A percentile compares a stretch with the other conserved stretches of the same genome.
These are phyloP conservation scores for Muntiacus reevesi DNA, from an alignment of 2,113 vertebrate species.

Conservation along the genomic window DNA sequence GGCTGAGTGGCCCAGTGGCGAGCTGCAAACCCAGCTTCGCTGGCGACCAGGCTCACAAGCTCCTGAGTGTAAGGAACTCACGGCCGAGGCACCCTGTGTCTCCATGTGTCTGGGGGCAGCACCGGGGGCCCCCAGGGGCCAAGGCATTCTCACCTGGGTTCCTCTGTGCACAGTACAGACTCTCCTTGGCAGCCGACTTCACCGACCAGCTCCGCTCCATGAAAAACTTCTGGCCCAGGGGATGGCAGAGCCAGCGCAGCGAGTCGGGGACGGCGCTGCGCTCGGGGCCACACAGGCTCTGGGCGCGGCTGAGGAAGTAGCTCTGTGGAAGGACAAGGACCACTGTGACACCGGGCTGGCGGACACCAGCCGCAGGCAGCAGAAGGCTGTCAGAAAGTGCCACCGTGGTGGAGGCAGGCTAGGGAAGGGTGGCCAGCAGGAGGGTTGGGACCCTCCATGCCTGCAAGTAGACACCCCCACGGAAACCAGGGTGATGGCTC, in stretches of 20 bases:
- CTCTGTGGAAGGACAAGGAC: conserved; percentile 79
- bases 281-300: conserved; percentile 86
- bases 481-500: not conserved
- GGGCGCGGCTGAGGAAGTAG: conserved; percentile 92
- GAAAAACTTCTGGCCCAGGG: conserved; percentile 94
- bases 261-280: conserved; percentile 88
- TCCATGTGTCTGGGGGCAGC: not conserved
- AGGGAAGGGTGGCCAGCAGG: not conserved
- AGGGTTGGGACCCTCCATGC: not conserved
- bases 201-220: conserved; percentile 95
- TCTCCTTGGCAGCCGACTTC: conserved; percentile 86
- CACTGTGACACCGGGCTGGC: not conserved
- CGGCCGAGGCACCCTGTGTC: not conserved
- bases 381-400: not conserved
- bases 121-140: fast-evolving
- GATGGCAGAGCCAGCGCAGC: conserved; percentile 94
- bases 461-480: not conserved
- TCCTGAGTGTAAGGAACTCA: not conserved
- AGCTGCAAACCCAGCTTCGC: not conserved
- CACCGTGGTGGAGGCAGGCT: fast-evolving
- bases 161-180: conserved; percentile 91
- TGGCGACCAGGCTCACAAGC: not conserved
- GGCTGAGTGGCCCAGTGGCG: not conserved
- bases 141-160: conserved; percentile 85
- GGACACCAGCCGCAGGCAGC: not conserved